These are phyloP conservation scores for Lasioglossum marginatum DNA, from an alignment of 2,888 invertebrate species.

Conservation along the genomic window DNA sequence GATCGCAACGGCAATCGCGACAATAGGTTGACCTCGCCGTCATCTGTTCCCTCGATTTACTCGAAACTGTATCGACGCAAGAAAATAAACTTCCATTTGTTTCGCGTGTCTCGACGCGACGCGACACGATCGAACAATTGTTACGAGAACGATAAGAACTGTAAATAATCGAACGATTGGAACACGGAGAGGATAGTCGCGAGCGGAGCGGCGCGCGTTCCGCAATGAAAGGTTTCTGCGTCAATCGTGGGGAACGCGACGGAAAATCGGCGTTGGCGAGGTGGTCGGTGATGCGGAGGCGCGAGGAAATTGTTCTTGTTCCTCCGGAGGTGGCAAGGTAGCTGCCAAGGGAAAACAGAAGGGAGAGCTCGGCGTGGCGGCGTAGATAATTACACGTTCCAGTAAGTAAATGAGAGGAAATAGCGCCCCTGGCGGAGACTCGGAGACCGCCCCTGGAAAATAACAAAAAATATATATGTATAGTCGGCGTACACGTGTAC, in stretches of 20 bases:
- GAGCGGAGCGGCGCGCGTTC: too few species aligned
- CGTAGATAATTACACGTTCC: constrained; percentile 71
- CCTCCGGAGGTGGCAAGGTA: not conserved
- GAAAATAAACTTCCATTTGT: not conserved
- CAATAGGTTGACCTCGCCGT: too few species aligned
- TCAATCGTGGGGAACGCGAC: too few species aligned
- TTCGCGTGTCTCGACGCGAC: not conserved
- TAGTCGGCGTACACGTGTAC: not conserved
- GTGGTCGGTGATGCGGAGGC: not conserved
- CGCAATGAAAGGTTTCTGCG: too few species aligned
- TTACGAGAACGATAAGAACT: too few species aligned
- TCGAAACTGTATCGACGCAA: too few species aligned
- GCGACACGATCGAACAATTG: too few species aligned
- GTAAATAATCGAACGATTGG: not conserved
- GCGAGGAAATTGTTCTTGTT: not conserved
- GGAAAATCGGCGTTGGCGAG: constrained; percentile 2
- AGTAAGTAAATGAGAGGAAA: constrained; percentile 72
- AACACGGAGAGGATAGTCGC: too few species aligned
- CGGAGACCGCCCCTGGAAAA: constrained; percentile 54
- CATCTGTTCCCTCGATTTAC: too few species aligned
- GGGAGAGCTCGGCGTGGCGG: not conserved
- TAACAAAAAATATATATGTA: constrained; percentile 28
- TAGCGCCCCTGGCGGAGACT: constrained; percentile 66
- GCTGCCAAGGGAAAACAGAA: not conserved
- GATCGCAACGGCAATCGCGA: not conserved